A percentile compares a stretch with the other conserved stretches of the same genome.
Conservation (phyloP, 2,797 vertebrate species). For the Emys orbicularis region DNA sequence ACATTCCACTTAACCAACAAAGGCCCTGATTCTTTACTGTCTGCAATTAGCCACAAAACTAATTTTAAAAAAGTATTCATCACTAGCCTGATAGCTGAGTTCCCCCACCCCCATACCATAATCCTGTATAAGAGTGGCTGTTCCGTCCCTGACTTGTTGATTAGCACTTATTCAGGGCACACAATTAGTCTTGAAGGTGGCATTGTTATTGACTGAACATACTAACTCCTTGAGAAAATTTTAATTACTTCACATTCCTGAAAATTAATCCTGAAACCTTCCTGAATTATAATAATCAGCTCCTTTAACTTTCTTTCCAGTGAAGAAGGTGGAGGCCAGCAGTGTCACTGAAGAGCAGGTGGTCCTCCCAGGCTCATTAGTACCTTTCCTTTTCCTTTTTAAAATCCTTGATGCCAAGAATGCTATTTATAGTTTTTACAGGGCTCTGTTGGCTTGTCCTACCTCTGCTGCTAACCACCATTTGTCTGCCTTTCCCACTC, state of each 20-base stretch:
- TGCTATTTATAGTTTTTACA: slow-evolving; percentile 36
- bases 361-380: slow-evolving; percentile 61
- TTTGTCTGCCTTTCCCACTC: slow-evolving; percentile 25
- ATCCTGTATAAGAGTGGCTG: not conserved
- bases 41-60: not conserved
- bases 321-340: slow-evolving; percentile 51
- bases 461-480: not conserved
- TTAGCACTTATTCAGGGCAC: slow-evolving; percentile 57
- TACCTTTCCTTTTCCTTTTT: slow-evolving; percentile 46
- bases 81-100: not conserved
- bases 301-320: slow-evolving; percentile 61
- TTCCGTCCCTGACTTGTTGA: not conserved
- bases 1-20: not conserved
- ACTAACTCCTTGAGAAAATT: slow-evolving; percentile 66
- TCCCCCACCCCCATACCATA: not conserved
- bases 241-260: slow-evolving; percentile 72
- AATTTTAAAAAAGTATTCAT: not conserved
- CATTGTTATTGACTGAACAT: slow-evolving; percentile 67
- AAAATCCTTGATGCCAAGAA: not conserved
- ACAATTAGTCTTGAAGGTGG: slow-evolving; percentile 57
- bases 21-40: not conserved
- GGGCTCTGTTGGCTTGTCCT: not conserved
- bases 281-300: slow-evolving; percentile 68
- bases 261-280: slow-evolving; percentile 74
- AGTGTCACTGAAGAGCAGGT: slow-evolving; percentile 49